Evolutionary conservation across 2,113 vertebrate species (phyloP), one percentile per base, ranked within the genome.

Genomic region (Oenanthe oenanthe): DNA sequence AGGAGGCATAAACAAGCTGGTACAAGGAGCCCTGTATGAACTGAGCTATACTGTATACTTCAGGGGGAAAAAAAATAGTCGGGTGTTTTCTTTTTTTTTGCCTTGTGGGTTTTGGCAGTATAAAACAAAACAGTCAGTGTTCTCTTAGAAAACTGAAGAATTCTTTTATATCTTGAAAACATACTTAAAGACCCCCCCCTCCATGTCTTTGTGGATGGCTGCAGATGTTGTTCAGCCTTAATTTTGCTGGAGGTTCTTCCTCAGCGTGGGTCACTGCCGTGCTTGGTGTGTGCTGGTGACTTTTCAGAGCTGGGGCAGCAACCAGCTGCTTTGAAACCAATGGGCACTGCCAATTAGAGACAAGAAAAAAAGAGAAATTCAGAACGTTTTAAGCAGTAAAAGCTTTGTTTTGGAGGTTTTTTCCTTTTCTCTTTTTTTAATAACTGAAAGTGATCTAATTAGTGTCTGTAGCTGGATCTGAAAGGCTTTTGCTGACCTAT

Each of bases 1-100:
- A 97, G 97, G 89, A 96, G 83, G 95, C 76, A 70, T 95, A 97
- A 97, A 96, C 95, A 97, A 92, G 92, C 84, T 94, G 92, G 76
- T 93, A 98, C 97, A 98, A 98, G 97, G 97, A 81, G 57, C 66
- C 95, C 92, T 97, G 94, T 98, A 96, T 98, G 97, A 96, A 60
- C 85, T 68, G 93, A 96, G 58, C 82, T 95, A 61, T 95, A 62
- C 95, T 85, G n/a, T 96, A 68, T 92, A 93, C 89, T 86, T 72
- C 32, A 34, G 89, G 80, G 67, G 47, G 8, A 1, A 24, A 70
- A 54, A 53, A 72, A 75, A 80, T 28, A 79, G 38, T 91, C n/a
- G 21, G 72, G 26, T 4, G 4, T 62, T 70, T 50, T 50, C 61
- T 65, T 28, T 51, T 76, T 70, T 42, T 47, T 80, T 76, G 15